phyloP scores from a whole-genome alignment of 2,113 vertebrate species.

The Heliornis fulica region DNA sequence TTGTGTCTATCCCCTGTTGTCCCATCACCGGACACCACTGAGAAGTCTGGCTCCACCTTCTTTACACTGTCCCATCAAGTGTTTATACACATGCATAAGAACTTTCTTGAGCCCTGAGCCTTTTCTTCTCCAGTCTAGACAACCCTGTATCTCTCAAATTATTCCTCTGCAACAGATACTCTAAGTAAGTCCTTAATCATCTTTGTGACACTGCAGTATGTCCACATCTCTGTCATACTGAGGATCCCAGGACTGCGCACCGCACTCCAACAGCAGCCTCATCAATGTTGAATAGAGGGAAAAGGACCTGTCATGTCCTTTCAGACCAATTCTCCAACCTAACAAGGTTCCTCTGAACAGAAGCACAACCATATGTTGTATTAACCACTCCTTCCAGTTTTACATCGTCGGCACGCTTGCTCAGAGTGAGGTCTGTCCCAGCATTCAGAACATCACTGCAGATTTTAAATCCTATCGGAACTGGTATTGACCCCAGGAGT shows the following conservation, averaged over 20 bases:
- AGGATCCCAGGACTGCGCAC: neutral
- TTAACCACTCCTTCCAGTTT: neutral
- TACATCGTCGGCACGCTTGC: neutral
- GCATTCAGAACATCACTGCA: neutral
- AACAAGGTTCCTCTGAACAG: neutral
- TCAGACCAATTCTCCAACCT: neutral
- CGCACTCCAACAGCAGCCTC: neutral
- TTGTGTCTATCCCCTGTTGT: neutral
- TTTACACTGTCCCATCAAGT: neutral
- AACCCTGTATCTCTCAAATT: neutral
- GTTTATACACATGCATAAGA: neutral
- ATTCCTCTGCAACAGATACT: neutral
- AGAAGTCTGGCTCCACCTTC: neutral
- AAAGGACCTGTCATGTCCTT: neutral
- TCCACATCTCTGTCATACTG: neutral
- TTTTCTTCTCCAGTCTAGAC: neutral
- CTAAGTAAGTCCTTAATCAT: neutral
- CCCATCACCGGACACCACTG: neutral
- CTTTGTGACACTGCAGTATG: neutral
- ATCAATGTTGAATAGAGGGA: neutral
- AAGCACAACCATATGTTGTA: neutral
- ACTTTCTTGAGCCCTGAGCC: neutral
- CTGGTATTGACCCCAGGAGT: neutral
- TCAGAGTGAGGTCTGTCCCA: neutral
- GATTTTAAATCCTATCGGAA: neutral